Evolutionary conservation across 2,113 vertebrate genomes (phyloP).

Genomic region (Vidua chalybeata): DNA sequence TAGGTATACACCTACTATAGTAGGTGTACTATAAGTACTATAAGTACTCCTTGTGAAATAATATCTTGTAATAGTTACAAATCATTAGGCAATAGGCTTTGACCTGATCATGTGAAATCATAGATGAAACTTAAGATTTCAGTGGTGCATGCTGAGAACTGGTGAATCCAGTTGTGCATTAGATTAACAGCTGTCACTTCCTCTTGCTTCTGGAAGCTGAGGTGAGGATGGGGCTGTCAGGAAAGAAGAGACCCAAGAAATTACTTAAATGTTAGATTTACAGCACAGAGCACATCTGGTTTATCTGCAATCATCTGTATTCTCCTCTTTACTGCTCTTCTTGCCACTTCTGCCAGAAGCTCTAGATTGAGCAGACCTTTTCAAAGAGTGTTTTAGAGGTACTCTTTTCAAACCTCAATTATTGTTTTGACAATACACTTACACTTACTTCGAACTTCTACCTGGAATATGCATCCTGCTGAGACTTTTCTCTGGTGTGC

Average conservation of each 20-base stretch:
- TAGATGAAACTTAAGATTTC: neutral
- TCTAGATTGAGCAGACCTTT: neutral
- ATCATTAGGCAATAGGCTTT: neutral
- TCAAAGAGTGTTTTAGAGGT: neutral
- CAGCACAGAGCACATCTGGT: neutral
- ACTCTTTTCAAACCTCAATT: neutral
- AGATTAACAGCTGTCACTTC: neutral
- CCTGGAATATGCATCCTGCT: neutral
- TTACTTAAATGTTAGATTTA: neutral
- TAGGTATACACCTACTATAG: neutral
- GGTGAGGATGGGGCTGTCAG: neutral
- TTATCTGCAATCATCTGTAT: neutral
- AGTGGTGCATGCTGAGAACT: neutral
- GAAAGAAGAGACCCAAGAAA: neutral
- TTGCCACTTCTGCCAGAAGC: neutral
- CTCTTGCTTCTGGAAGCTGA: neutral
- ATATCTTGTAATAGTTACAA: neutral
- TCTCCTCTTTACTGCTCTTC: neutral
- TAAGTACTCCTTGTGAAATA: neutral
- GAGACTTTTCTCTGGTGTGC: neutral
- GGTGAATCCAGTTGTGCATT: neutral
- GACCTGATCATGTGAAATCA: neutral
- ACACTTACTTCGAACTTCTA: neutral
- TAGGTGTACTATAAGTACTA: too few species aligned
- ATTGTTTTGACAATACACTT: neutral